These are phyloP conservation scores for Tricholauxania praeusta DNA, from an alignment of 2,888 invertebrate species.

Conservation along the genomic window DNA sequence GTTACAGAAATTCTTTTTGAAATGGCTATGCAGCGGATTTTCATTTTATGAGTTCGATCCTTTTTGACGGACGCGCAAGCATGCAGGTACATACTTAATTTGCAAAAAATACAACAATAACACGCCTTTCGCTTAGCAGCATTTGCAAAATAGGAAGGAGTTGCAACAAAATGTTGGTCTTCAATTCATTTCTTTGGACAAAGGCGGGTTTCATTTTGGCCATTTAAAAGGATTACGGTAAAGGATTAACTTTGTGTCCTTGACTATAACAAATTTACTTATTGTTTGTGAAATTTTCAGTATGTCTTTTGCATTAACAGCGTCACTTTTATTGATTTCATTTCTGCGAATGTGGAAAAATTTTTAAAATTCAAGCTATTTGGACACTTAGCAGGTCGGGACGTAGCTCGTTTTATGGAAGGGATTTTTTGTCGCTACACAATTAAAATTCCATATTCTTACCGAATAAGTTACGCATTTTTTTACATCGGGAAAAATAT, in stretches of 20 bases:
- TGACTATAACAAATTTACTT: slow-evolving; percentile 48
- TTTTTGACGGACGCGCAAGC: slow-evolving; percentile 33
- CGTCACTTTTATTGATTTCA: slow-evolving; percentile 7
- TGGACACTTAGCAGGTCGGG: too few relatives aligned
- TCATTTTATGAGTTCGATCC: slow-evolving; percentile 2
- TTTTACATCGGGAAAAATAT: too few relatives aligned
- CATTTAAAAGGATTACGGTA: slow-evolving; percentile 67
- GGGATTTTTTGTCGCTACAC: too few relatives aligned
- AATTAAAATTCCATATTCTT: too few relatives aligned
- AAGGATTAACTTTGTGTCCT: slow-evolving; percentile 65
- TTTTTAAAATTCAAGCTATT: too few relatives aligned
- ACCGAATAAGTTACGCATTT: too few relatives aligned
- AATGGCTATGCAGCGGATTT: slow-evolving; percentile 44
- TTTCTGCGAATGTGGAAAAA: slow-evolving; percentile 52
- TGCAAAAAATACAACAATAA: slow-evolving; percentile 53
- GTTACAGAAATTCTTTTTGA: slow-evolving; percentile 8
- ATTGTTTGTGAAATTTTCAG: slow-evolving; percentile 1
- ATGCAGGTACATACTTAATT: slow-evolving; percentile 42
- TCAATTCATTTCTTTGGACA: slow-evolving; percentile 57
- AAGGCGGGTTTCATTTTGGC: slow-evolving; percentile 66
- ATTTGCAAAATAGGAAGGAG: slow-evolving; percentile 49
- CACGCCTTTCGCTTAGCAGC: slow-evolving; percentile 53
- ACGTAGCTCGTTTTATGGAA: too few relatives aligned
- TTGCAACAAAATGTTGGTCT: slow-evolving; percentile 37
- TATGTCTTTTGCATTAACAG: not conserved